phyloP scores from a whole-genome alignment of 2,113 vertebrate species.

The Thryonomys swinderianus region DNA sequence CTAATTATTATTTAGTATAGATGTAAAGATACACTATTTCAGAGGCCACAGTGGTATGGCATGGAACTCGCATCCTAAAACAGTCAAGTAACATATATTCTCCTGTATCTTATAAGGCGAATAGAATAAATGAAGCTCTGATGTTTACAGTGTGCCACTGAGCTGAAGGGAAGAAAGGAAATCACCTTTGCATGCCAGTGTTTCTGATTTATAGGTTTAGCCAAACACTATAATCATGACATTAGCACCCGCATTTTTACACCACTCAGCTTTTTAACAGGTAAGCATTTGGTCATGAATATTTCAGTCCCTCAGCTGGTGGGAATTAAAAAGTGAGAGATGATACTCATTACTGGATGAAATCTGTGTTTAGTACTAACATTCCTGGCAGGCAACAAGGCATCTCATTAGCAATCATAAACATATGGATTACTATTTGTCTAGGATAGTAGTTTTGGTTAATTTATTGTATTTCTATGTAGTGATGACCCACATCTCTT shows the following conservation, averaged over 20 bases:
- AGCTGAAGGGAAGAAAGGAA: slow-evolving; percentile 49
- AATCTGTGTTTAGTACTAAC: slow-evolving; percentile 61
- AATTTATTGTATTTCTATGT: slow-evolving; percentile 78
- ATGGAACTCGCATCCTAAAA: background rate
- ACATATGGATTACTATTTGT: slow-evolving; percentile 75
- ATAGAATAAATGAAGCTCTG: background rate
- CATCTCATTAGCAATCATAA: slow-evolving; percentile 65
- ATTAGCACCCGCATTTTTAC: slow-evolving; percentile 51
- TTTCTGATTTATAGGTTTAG: slow-evolving; percentile 58
- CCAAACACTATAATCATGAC: slow-evolving; percentile 34
- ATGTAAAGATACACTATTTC: background rate
- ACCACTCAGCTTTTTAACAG: slow-evolving; percentile 53
- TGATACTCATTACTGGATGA: slow-evolving; percentile 51
- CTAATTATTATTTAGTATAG: background rate
- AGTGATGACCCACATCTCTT: slow-evolving; percentile 73
- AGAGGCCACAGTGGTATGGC: background rate
- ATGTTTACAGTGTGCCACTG: background rate
- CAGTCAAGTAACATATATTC: background rate
- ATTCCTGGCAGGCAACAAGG: slow-evolving; percentile 51
- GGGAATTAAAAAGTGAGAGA: slow-evolving; percentile 53
- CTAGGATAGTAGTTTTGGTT: slow-evolving; percentile 56
- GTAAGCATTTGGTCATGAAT: slow-evolving; percentile 68
- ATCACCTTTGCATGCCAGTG: slow-evolving; percentile 19
- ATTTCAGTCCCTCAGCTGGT: slow-evolving; percentile 57
- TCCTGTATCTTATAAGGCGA: background rate